Evolutionary conservation across 2,888 invertebrate genomes (phyloP), one percentile per base, ranked within the genome.

Genomic region (Galerucella pusilla): DNA sequence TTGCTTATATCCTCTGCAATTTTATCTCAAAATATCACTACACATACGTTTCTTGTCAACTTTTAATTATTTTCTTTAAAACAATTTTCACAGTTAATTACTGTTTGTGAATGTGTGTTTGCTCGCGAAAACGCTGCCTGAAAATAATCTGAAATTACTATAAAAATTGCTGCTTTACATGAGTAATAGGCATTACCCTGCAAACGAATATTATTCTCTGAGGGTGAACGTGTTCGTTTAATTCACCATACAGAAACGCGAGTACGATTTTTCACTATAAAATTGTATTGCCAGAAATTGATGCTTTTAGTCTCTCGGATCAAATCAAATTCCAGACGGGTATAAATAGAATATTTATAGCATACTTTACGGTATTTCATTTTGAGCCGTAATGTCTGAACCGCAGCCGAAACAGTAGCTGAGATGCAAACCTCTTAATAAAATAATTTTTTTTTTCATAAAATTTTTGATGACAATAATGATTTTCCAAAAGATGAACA

Each of bases 221-320:
- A 70, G 12, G 35, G 70, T 61, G 52, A 70, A 61, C 61, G 63
- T 20, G 63, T 42, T 42, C 35, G 49, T 70, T 70, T 70, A 70
- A 70, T 70, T 70, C 63, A 61, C 63, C 70, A n/a, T 63, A 35
- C 61, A 14, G n/a, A 14, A 61, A 14, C 25, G 46, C 52, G 16
- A 49, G 60, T 61, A 61, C 70, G 70, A 70, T 63, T 61, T 70
- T 61, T 49, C 63, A 65, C 28, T 10, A 35, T 28, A 61, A 70
- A 63, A 12, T 60, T 60, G 59, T 20, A 60, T 60, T 60, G 10
- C 59, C 25, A 25, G 28, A 60, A 16, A 60, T 60, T 60, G 20
- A 60, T 60, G 59, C 59, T 28, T 11, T 20, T 57, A 16, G 57
- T 57, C 20, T 57, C 20, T 25, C 14, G 52, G n/a, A 52, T 52